Evolutionary conservation across 2,888 invertebrate genomes (phyloP).

Genomic region (Anoncus sp.): DNA sequence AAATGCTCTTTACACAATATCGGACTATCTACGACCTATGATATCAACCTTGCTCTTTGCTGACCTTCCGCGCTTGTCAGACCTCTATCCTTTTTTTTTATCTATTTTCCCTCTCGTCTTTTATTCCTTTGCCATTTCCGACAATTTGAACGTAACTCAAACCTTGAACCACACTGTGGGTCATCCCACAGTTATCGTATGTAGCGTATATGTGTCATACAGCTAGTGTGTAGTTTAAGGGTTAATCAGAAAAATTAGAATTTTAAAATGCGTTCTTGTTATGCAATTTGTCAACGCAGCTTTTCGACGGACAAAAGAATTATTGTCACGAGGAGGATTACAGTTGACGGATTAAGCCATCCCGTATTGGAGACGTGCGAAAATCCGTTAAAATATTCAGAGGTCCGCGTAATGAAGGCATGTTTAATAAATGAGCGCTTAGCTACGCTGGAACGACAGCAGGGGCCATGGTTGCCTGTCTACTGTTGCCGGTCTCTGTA

Average conservation of each 20-base stretch:
- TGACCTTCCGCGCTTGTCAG: background rate
- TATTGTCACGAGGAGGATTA: slow-evolving; percentile 43
- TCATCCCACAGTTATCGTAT: too few species aligned
- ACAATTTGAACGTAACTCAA: background rate
- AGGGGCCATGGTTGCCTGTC: slow-evolving; percentile 11
- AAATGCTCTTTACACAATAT: background rate
- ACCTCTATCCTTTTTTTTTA: background rate
- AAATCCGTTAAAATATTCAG: slow-evolving; percentile 77
- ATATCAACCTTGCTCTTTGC: background rate
- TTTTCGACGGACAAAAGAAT: slow-evolving; percentile 34
- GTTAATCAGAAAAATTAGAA: background rate
- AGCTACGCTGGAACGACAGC: slow-evolving; percentile 49
- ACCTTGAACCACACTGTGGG: too few species aligned
- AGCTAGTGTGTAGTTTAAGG: too few species aligned
- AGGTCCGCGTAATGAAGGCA: slow-evolving; percentile 78
- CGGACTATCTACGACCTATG: background rate
- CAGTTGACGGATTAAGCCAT: slow-evolving; percentile 35
- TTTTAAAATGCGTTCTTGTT: background rate
- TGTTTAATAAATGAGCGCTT: slow-evolving; percentile 78
- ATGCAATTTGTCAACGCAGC: slow-evolving; percentile 21
- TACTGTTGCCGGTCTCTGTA: slow-evolving; percentile 4
- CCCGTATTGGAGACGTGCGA: slow-evolving; percentile 65
- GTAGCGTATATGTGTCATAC: too few species aligned
- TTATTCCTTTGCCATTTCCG: background rate
- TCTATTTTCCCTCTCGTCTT: background rate